Conservation (phyloP, 2,888 invertebrate genomes). For the Heliothis peltigera region DNA sequence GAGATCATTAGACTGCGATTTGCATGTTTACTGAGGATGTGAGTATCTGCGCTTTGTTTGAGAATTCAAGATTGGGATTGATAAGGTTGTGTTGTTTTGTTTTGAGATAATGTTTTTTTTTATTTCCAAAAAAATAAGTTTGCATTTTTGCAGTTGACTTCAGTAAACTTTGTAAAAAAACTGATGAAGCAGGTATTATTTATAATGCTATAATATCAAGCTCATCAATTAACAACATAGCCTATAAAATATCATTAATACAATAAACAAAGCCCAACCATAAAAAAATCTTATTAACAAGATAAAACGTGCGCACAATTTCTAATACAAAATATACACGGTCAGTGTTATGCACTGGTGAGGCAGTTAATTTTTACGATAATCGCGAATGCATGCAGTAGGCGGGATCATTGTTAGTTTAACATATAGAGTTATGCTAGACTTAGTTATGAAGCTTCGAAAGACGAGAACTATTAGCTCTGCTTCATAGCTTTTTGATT, state of each 20-base stretch:
- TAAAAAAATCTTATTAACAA: slow-evolving; percentile 36
- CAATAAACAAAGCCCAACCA: neutral
- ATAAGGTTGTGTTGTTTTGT: slow-evolving; percentile 8
- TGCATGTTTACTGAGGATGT: slow-evolving; percentile 40
- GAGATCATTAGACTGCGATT: slow-evolving; percentile 54
- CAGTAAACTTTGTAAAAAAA: too few relatives aligned
- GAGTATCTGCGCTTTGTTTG: slow-evolving; percentile 24
- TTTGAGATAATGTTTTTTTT: neutral
- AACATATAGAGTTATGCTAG: slow-evolving; percentile 68
- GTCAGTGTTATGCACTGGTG: slow-evolving; percentile 69
- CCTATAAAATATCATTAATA: neutral
- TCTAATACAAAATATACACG: slow-evolving; percentile 56
- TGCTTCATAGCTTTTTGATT: slow-evolving; percentile 12
- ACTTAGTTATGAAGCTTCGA: slow-evolving; percentile 65
- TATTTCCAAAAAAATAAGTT: neutral
- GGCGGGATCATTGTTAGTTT: slow-evolving; percentile 74
- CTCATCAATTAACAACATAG: neutral
- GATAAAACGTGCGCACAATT: slow-evolving; percentile 42
- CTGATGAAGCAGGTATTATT: neutral
- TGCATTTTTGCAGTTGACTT: neutral
- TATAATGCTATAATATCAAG: neutral
- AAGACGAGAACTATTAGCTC: slow-evolving; percentile 23
- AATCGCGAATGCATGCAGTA: slow-evolving; percentile 77
- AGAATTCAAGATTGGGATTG: slow-evolving; percentile 9
- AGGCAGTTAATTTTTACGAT: slow-evolving; percentile 81